Evolutionary conservation across 2,888 invertebrate genomes (phyloP).

Genomic region (Parthenolecanium corni): DNA sequence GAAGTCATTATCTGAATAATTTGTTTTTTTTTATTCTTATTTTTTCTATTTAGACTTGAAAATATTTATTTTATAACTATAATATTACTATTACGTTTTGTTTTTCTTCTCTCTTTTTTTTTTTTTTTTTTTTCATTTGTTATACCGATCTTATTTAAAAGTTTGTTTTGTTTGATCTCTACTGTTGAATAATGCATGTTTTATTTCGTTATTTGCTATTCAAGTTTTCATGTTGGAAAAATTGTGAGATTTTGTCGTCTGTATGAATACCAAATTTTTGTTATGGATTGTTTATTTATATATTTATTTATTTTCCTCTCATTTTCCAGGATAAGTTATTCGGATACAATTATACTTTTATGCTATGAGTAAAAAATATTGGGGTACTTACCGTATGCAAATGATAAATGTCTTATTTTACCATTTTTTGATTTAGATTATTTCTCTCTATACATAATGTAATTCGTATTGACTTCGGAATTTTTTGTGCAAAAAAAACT

Average conservation of each 20-base stretch:
- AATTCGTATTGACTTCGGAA: no score
- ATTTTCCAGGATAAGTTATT: no score
- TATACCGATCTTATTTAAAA: not conserved
- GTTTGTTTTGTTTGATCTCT: not conserved
- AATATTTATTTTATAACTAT: not conserved
- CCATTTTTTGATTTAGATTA: no score
- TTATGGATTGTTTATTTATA: no score
- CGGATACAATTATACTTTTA: no score
- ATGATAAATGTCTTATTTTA: no score
- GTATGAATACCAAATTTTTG: no score
- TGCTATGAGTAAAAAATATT: no score
- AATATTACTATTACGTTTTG: not conserved
- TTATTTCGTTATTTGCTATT: conserved; percentile 5
- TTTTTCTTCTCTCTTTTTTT: not conserved
- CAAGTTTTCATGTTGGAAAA: not conserved
- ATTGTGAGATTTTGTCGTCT: not conserved
- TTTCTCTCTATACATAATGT: no score
- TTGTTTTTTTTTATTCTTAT: not conserved
- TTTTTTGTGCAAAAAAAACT: no score
- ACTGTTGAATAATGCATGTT: not conserved
- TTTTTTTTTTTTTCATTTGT: not conserved
- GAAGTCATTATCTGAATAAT: conserved; percentile 68
- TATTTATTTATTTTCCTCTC: no score
- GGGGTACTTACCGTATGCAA: no score
- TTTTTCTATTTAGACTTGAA: not conserved